phyloP scores from a whole-genome alignment of 1,140 invertebrate genomes.

The Pygmarrhopalites habei region DNA sequence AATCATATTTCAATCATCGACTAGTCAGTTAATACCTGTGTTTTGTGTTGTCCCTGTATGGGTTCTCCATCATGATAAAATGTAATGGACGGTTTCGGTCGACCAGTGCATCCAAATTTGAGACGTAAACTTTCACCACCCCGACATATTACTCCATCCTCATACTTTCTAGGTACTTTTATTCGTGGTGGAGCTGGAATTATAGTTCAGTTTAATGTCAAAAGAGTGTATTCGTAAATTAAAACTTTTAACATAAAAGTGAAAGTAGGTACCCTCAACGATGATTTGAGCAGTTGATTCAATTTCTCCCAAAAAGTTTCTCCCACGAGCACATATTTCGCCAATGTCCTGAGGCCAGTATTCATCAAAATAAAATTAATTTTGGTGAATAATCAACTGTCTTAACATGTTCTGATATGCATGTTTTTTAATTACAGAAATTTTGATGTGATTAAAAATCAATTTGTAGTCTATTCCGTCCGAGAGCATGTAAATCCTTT shows the following conservation, averaged over 20 bases:
- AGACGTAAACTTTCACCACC: constrained; percentile 77
- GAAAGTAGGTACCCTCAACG: constrained; percentile 8
- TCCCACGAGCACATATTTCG: constrained; percentile 43
- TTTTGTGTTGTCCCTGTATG: constrained; percentile 38
- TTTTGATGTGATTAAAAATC: constrained; percentile 58
- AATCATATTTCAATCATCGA: not conserved
- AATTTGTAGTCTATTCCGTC: constrained; percentile 50
- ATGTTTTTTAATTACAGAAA: no score
- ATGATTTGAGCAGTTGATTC: not conserved
- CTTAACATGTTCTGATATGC: no score
- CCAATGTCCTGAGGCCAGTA: no score
- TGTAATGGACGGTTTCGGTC: constrained; percentile 65
- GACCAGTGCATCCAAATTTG: constrained; percentile 80
- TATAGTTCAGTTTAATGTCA: not conserved
- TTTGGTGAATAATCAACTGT: no score
- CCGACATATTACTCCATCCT: constrained; percentile 80
- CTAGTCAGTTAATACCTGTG: not conserved
- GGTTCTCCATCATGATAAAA: constrained; percentile 81
- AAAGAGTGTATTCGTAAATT: not conserved
- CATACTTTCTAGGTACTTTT: constrained; percentile 68
- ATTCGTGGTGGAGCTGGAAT: constrained; percentile 64
- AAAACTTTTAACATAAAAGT: constrained; percentile 11
- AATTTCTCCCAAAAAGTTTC: not conserved
- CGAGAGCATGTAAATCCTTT: not conserved
- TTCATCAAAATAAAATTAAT: no score